phyloP scores from a whole-genome alignment of 1,140 invertebrate genomes.

The Papilio polytes region DNA sequence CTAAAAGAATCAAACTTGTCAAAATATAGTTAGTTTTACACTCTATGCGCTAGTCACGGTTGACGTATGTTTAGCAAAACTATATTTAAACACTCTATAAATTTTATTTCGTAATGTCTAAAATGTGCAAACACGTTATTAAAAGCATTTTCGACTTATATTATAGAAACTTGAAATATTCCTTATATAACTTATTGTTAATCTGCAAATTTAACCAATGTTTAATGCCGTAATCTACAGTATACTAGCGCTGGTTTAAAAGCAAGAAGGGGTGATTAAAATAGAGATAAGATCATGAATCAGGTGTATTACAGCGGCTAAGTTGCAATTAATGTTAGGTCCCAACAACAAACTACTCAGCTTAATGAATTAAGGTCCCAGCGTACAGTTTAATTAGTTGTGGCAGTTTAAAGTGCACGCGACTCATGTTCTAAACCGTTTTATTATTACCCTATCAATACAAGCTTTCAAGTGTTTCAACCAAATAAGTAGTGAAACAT shows the following conservation, averaged over 20 bases:
- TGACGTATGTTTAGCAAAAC: too few species aligned
- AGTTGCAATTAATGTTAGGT: slow-evolving; percentile 18
- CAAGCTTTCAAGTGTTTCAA: background rate
- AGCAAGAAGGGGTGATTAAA: background rate
- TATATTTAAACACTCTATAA: too few species aligned
- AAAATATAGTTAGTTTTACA: too few species aligned
- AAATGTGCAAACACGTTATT: too few species aligned
- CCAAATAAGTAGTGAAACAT: too few species aligned
- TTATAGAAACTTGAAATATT: too few species aligned
- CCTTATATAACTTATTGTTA: too few species aligned
- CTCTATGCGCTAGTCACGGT: too few species aligned
- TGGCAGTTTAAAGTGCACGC: slow-evolving; percentile 4
- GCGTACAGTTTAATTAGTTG: slow-evolving; percentile 18
- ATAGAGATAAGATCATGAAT: slow-evolving; percentile 21
- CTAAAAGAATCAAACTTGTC: too few species aligned
- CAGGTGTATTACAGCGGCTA: slow-evolving; percentile 20
- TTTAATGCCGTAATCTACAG: background rate
- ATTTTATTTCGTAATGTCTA: too few species aligned
- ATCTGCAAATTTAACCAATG: too few species aligned
- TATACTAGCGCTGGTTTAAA: background rate
- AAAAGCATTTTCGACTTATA: too few species aligned
- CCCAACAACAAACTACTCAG: slow-evolving; percentile 20
- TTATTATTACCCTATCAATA: background rate
- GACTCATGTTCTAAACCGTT: background rate
- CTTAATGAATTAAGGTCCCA: slow-evolving; percentile 17